Conservation (phyloP, 2,113 vertebrate genomes). For the Sturnus vulgaris region DNA sequence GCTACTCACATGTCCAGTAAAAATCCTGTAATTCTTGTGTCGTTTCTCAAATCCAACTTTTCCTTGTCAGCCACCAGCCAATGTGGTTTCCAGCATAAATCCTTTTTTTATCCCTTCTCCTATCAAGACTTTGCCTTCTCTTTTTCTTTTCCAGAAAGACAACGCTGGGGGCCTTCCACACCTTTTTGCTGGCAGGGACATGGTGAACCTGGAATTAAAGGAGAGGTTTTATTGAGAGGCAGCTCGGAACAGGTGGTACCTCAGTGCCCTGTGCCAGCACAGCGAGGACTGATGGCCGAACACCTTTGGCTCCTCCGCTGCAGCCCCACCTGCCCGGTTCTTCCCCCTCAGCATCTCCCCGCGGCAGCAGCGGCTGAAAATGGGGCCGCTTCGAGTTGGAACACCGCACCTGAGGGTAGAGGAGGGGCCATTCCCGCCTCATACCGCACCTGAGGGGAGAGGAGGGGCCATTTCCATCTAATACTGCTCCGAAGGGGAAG, state of each 20-base stretch:
- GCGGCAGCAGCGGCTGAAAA: neutral
- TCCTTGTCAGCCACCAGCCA: neutral
- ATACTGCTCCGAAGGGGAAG: no score
- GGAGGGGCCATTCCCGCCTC: no score
- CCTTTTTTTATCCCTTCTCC: neutral
- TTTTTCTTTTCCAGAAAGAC: constrained; percentile 34
- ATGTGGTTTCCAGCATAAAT: constrained; percentile 15
- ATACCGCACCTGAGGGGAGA: fast-evolving
- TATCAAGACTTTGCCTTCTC: constrained; percentile 16
- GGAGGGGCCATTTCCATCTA: no score
- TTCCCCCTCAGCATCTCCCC: neutral
- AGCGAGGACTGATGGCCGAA: fast-evolving
- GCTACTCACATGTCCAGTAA: constrained; percentile 22
- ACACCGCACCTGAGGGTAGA: neutral
- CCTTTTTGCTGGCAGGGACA: neutral
- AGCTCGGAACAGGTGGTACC: neutral
- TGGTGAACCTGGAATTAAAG: neutral
- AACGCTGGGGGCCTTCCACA: neutral
- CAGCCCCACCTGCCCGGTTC: neutral
- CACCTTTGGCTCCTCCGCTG: neutral
- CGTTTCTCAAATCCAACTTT: neutral
- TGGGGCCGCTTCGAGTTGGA: neutral
- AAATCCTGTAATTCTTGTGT: neutral
- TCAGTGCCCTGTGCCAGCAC: fast-evolving
- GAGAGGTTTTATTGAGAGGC: fast-evolving